Conservation (phyloP, 2,797 vertebrate species). For the Parambassis ranga region DNA sequence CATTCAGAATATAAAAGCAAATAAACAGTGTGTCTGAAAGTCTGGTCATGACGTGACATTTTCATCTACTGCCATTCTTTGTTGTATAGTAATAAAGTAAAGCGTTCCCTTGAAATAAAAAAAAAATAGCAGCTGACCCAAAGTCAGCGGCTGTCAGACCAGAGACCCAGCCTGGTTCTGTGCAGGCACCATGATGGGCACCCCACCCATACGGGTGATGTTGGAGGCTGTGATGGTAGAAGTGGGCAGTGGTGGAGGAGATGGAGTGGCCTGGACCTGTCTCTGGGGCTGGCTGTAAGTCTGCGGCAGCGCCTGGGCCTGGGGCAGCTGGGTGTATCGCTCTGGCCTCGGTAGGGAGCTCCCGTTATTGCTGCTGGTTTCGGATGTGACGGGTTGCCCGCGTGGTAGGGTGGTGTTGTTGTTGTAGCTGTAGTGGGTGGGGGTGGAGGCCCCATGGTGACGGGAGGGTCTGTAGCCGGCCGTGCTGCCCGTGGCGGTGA, state of each 20-base stretch:
- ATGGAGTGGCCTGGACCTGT: slow-evolving; percentile 54
- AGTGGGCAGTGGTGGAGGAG: slow-evolving; percentile 60
- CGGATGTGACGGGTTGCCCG: slow-evolving; percentile 32
- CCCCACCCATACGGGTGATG: slow-evolving; percentile 87
- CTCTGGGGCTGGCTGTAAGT: slow-evolving; percentile 50
- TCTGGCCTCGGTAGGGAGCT: slow-evolving; percentile 73
- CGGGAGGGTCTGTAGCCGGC: slow-evolving; percentile 73
- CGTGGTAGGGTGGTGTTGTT: slow-evolving; percentile 55
- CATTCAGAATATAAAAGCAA: slow-evolving; percentile 60
- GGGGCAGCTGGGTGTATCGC: slow-evolving; percentile 64
- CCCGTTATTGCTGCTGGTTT: slow-evolving; percentile 60
- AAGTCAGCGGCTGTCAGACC: slow-evolving; percentile 76
- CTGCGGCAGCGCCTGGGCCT: slow-evolving; percentile 58
- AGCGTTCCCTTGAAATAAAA: slow-evolving; percentile 26
- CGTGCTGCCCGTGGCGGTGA: slow-evolving; percentile 82
- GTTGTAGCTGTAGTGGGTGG: slow-evolving; percentile 75
- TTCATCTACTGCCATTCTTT: not conserved
- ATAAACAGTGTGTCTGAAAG: slow-evolving; percentile 35
- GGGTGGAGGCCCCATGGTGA: slow-evolving; percentile 57
- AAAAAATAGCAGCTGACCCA: not conserved
- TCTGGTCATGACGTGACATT: slow-evolving; percentile 17
- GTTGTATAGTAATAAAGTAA: slow-evolving; percentile 10
- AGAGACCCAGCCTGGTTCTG: slow-evolving; percentile 94
- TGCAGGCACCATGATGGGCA: slow-evolving; percentile 92
- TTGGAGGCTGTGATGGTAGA: slow-evolving; percentile 77